phyloP scores from a whole-genome alignment of 2,797 vertebrate genomes.

The Varecia variegata region DNA sequence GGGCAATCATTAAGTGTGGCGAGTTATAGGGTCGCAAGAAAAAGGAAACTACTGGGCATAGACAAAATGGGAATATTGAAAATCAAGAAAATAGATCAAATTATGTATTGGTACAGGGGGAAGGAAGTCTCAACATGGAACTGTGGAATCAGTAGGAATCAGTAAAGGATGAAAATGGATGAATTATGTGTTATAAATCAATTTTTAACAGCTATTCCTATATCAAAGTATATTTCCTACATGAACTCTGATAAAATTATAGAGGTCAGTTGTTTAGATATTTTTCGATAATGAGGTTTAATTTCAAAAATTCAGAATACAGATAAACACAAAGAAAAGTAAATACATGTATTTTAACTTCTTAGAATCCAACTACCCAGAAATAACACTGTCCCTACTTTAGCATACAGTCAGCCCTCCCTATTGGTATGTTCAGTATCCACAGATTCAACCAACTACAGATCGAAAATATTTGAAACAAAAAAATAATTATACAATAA shows the following conservation, averaged over 20 bases:
- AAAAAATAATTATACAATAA: neutral
- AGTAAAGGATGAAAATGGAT: neutral
- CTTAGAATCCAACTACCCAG: neutral
- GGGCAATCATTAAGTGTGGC: neutral
- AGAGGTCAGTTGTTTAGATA: neutral
- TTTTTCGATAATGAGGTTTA: constrained; percentile 13
- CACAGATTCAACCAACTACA: neutral
- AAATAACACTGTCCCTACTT: neutral
- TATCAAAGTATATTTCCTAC: neutral
- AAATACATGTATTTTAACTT: neutral
- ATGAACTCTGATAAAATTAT: neutral
- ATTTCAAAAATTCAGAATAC: constrained; percentile 13
- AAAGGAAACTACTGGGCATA: neutral
- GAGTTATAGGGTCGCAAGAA: neutral
- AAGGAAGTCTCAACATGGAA: neutral
- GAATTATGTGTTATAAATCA: constrained; percentile 3
- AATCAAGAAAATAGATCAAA: constrained; percentile 19
- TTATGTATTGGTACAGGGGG: neutral
- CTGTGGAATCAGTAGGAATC: neutral
- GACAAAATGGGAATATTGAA: constrained; percentile 26
- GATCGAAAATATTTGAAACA: neutral
- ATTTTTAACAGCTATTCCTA: neutral
- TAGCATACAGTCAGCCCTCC: neutral
- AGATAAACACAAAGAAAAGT: constrained; percentile 13
- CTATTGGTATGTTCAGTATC: neutral